These are phyloP conservation scores for Danionella cerebrum DNA, from an alignment of 2,113 vertebrate genomes.

Conservation along the genomic window DNA sequence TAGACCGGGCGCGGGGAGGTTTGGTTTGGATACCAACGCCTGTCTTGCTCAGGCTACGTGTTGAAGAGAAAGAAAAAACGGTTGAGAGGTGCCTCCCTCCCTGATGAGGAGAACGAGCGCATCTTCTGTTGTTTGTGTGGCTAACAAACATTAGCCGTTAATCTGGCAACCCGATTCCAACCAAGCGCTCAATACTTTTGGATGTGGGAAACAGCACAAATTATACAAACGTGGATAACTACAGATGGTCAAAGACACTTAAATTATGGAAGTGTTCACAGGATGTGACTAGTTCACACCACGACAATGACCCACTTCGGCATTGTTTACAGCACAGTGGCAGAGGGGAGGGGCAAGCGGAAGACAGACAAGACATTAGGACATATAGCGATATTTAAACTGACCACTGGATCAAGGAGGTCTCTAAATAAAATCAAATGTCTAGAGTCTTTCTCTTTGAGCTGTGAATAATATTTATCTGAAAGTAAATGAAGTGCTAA, in stretches of 20 bases:
- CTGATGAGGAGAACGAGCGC: neutral
- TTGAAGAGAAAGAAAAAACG: conserved; percentile 43
- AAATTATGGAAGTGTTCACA: neutral
- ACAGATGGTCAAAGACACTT: neutral
- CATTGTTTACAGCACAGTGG: conserved; percentile 22
- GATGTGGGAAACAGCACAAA: no score
- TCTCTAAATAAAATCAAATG: neutral
- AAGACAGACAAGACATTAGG: neutral
- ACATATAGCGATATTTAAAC: neutral
- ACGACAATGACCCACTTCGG: conserved; percentile 17
- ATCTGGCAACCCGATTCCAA: neutral
- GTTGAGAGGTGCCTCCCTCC: neutral
- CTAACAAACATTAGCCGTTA: neutral
- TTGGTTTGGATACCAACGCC: conserved; percentile 42
- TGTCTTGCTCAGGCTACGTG: conserved; percentile 38
- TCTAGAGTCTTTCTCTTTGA: neutral
- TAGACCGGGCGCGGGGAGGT: conserved; percentile 65
- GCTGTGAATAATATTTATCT: neutral
- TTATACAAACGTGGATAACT: no score
- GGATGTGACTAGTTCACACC: neutral
- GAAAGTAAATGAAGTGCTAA: neutral
- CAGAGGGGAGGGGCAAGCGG: neutral
- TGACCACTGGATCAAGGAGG: neutral
- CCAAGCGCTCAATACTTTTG: neutral
- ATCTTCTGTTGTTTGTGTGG: neutral